phyloP scores from a whole-genome alignment of 2,113 vertebrate genomes.

The Myotis davidii region DNA sequence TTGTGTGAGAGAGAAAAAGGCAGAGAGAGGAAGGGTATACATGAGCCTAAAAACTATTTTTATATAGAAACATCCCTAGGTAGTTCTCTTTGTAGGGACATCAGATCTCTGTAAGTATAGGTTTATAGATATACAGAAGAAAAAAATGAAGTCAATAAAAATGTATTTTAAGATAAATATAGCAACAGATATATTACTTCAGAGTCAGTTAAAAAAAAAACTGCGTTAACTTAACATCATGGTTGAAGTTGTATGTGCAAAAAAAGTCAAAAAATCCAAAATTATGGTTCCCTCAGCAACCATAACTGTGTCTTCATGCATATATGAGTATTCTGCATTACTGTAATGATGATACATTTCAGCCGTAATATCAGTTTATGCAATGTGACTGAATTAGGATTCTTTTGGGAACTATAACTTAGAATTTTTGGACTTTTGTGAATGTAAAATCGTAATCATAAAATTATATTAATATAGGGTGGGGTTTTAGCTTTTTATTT shows the following conservation, averaged over 20 bases:
- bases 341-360: slow-evolving; percentile 64
- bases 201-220: slow-evolving; percentile 60
- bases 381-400: slow-evolving; percentile 65
- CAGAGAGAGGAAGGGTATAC: slow-evolving; percentile 79
- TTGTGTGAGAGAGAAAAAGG: slow-evolving; percentile 70
- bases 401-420: slow-evolving; percentile 70
- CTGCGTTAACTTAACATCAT: slow-evolving; percentile 71
- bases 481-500: slow-evolving; percentile 61
- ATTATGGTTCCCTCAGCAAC: slow-evolving; percentile 76
- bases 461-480: slow-evolving; percentile 71
- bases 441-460: slow-evolving; percentile 57
- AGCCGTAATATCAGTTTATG: slow-evolving; percentile 69
- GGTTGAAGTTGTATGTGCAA: slow-evolving; percentile 65
- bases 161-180: slow-evolving; percentile 69
- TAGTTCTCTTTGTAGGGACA: slow-evolving; percentile 83
- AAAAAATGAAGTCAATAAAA: slow-evolving; percentile 63
- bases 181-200: slow-evolving; percentile 70
- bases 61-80: slow-evolving; percentile 82
- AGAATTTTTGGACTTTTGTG: slow-evolving; percentile 68
- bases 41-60: slow-evolving; percentile 83
- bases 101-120: slow-evolving; percentile 76
- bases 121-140: slow-evolving; percentile 57
- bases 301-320: slow-evolving; percentile 68
- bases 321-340: slow-evolving; percentile 69
- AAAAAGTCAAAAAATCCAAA: slow-evolving; percentile 72